These are phyloP conservation scores for Furcifer pardalis DNA, from an alignment of 2,797 vertebrate genomes.

Conservation along the genomic window DNA sequence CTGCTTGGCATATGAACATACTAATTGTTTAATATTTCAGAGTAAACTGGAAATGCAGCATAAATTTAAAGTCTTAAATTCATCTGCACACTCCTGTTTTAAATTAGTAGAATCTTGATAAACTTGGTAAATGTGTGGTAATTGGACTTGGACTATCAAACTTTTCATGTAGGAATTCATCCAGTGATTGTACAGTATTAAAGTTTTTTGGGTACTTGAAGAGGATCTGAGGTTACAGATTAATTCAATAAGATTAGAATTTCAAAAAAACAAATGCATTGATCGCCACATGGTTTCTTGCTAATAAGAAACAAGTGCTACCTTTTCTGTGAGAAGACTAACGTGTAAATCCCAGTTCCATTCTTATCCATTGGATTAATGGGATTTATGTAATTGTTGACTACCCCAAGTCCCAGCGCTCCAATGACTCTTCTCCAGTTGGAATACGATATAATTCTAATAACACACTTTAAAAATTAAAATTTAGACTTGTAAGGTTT, in stretches of 20 bases:
- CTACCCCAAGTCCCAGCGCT: too few relatives aligned
- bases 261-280: background rate
- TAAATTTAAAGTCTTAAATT: background rate
- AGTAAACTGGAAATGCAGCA: background rate
- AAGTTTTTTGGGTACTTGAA: background rate
- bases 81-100: background rate
- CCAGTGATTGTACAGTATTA: background rate
- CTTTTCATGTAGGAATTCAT: background rate
- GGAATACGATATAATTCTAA: background rate
- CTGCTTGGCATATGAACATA: background rate
- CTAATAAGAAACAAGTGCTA: background rate
- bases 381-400: too few relatives aligned
- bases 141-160: background rate
- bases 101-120: background rate
- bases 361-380: too few relatives aligned
- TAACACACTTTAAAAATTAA: background rate
- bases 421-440: too few relatives aligned
- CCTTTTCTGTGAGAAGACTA: background rate
- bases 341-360: too few relatives aligned
- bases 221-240: background rate
- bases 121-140: background rate
- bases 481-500: background rate
- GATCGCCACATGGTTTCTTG: background rate
- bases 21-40: background rate
- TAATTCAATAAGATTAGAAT: background rate